Evolutionary conservation across 2,888 invertebrate genomes (phyloP).

Genomic region (Lomographa bimaculata): DNA sequence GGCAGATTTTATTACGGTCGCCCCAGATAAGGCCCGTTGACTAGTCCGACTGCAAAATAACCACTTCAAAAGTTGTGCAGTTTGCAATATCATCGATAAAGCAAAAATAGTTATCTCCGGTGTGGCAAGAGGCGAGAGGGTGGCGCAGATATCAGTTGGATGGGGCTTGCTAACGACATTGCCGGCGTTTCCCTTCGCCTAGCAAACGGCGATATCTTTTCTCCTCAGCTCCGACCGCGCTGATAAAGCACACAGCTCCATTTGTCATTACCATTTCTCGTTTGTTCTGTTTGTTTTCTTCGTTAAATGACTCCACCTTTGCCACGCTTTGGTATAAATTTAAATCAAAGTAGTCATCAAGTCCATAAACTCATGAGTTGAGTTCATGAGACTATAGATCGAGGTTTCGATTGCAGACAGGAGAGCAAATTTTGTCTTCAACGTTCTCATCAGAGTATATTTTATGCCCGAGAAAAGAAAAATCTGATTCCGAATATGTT

Average conservation of each 20-base stretch:
- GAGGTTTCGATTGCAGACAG: too few relatives aligned
- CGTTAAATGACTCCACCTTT: constrained; percentile 16
- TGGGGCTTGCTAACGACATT: constrained; percentile 62
- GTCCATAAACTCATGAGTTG: too few relatives aligned
- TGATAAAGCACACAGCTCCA: constrained; percentile 61
- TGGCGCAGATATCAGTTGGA: constrained; percentile 52
- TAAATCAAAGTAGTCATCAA: too few relatives aligned
- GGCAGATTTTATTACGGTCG: constrained; percentile 15
- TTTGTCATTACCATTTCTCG: constrained; percentile 69
- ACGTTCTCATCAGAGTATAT: too few relatives aligned
- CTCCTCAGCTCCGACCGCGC: constrained; percentile 49
- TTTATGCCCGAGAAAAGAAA: too few relatives aligned
- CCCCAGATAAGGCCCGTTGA: constrained; percentile 10
- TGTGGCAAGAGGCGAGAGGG: constrained; percentile 44
- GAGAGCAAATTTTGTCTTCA: too few relatives aligned
- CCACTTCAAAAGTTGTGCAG: constrained; percentile 37
- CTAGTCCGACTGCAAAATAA: constrained; percentile 19
- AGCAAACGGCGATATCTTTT: constrained; percentile 61
- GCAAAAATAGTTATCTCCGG: constrained; percentile 54
- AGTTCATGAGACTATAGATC: too few relatives aligned
- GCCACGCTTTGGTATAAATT: constrained; percentile 2
- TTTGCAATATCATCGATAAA: constrained; percentile 47
- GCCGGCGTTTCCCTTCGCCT: constrained; percentile 56
- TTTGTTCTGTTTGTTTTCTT: constrained; percentile 33
- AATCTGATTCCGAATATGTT: too few relatives aligned